Conservation (phyloP, 2,113 vertebrate genomes). For the Picathartes gymnocephalus region DNA sequence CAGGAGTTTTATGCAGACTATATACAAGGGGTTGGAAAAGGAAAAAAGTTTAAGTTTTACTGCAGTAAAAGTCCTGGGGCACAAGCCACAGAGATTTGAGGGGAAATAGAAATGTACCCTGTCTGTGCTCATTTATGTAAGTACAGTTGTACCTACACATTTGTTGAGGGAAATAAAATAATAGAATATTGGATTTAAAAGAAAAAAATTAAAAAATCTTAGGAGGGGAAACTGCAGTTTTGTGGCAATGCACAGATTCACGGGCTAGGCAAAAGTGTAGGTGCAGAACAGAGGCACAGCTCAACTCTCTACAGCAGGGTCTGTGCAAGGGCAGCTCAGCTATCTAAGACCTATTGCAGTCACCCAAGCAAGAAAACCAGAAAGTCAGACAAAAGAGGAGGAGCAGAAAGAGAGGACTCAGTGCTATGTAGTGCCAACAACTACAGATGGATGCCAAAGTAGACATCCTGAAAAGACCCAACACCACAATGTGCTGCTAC, state of each 20-base stretch:
- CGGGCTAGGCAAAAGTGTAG: not conserved
- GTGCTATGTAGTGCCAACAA: not conserved
- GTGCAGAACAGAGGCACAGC: not conserved
- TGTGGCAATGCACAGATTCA: not conserved
- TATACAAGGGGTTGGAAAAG: not conserved
- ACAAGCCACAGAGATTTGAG: not conserved
- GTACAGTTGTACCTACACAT: not conserved
- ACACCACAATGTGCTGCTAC: not conserved
- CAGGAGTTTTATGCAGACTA: not conserved
- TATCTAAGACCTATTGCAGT: not conserved
- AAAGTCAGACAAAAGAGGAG: not conserved
- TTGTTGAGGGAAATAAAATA: not conserved
- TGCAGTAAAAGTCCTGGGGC: not conserved
- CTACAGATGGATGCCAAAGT: not conserved
- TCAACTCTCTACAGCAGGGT: not conserved
- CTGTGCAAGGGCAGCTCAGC: not conserved
- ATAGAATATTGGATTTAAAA: not conserved
- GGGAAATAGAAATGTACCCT: accelerated
- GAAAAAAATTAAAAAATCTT: not conserved
- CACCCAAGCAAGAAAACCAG: not conserved
- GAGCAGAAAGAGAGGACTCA: not conserved
- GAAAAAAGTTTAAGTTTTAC: not conserved
- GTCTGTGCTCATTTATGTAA: not conserved
- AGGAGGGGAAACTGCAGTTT: not conserved
- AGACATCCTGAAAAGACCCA: not conserved